Base-by-base conservation (phyloP, 2,888 invertebrate species). In the Drosophila borealis region DNA sequence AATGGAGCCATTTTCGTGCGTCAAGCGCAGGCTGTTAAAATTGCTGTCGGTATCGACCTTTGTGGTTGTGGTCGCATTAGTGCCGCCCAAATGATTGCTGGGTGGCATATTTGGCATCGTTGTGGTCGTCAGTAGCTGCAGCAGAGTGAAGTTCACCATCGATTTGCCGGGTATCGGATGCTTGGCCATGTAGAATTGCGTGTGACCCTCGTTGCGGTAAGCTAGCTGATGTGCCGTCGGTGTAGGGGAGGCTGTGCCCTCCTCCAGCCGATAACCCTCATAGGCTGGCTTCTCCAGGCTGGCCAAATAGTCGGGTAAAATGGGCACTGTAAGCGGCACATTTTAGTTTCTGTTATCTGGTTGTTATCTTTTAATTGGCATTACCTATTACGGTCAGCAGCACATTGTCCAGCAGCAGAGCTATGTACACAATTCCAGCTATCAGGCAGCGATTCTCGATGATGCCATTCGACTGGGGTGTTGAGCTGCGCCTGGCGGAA, bases 361-460 rank as follows among this genome's bases (percentile, higher is more conserved):
- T 49, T 54, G 11, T 36, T 56, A 75, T 56, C 39, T 5, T 29
- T 53, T 57, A 54, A 69, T 60, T 70, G 25, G 41, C 42, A 95
- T 95, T 93, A 98, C 98, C 98, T 53, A 98, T 95, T 39, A 97
- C 96, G 37, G 98, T 98, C 49, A 98, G 93, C 21, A 98, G 93
- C 71, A 97, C 95, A 92, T 98, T 98, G 93, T 98, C 98, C 91
- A 96, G 92, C 84, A 97, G 94, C 90, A 97, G 94, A 2, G 96
- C 95, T 69, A 96, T 92, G 91, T 97, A 97, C 56, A 96, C 94
- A 68, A 95, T 93, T 25, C 93, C 78, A 61, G 95, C 94, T 54
- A 92, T 91, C 48, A 88, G 68, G 53, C 84, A 88, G 33, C 92
- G 90, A 75, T 83, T 91, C 64, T 78, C 82, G 34, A 80, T 70